Conservation (phyloP, 2,888 invertebrate species). For the Malthinus flaveolus region DNA sequence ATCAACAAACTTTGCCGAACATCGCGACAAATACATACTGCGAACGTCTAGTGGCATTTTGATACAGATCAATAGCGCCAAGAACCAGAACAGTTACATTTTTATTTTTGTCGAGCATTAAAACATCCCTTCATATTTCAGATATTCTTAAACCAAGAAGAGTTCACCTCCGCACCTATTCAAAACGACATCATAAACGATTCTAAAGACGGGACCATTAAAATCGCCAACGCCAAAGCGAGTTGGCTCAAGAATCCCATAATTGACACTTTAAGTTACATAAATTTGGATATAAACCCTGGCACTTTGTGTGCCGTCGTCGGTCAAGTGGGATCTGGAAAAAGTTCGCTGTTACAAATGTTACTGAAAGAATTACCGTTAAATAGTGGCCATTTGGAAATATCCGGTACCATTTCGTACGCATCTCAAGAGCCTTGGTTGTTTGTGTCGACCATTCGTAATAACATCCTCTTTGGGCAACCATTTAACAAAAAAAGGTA, state of each 20-base stretch:
- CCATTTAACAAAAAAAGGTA: conserved; percentile 60
- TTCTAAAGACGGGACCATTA: conserved; percentile 26
- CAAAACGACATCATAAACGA: not conserved
- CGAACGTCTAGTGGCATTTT: not conserved
- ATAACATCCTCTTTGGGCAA: conserved; percentile 80
- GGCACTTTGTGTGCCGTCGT: conserved; percentile 60
- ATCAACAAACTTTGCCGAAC: too few species aligned
- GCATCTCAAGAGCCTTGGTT: conserved; percentile 83
- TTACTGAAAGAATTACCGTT: conserved; percentile 73
- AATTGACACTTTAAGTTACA: conserved; percentile 55
- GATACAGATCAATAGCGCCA: too few species aligned
- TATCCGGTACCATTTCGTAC: conserved; percentile 69
- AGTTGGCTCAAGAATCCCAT: conserved; percentile 47
- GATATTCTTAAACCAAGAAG: conserved; percentile 19
- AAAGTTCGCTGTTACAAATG: conserved; percentile 69
- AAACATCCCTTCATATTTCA: too few species aligned
- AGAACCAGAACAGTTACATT: too few species aligned
- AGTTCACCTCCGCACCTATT: not conserved
- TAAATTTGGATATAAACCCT: conserved; percentile 56
- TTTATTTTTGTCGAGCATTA: too few species aligned
- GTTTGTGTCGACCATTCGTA: conserved; percentile 69
- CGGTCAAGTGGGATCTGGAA: conserved; percentile 70
- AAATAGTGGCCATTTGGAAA: conserved; percentile 61
- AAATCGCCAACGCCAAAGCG: conserved; percentile 35
- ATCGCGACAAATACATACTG: too few species aligned